phyloP scores from a whole-genome alignment of 2,797 vertebrate genomes.

The Lithobates sylvaticus region DNA sequence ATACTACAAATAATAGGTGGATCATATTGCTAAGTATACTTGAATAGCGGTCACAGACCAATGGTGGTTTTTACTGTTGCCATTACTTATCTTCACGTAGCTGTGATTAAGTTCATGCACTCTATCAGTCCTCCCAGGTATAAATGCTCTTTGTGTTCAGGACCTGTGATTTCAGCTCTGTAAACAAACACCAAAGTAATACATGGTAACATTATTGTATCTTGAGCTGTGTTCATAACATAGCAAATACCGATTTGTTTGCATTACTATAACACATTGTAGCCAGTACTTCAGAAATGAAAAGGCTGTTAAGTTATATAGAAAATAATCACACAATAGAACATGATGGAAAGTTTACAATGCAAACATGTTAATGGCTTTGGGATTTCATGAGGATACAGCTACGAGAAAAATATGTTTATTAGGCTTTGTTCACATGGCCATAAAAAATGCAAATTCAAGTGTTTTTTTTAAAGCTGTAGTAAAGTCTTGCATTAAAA shows the following conservation, averaged over 20 bases:
- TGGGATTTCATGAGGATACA: neutral
- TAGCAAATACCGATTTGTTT: conserved; percentile 25
- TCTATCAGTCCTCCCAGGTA: neutral
- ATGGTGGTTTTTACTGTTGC: neutral
- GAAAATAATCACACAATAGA: conserved; percentile 21
- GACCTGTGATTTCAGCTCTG: conserved; percentile 17
- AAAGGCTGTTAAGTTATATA: conserved; percentile 2
- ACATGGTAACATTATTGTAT: conserved; percentile 32
- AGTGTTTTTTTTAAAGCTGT: too few relatives aligned
- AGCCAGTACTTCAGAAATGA: conserved; percentile 13
- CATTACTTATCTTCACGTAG: neutral
- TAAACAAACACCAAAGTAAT: conserved; percentile 44
- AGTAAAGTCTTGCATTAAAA: too few relatives aligned
- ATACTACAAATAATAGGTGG: conserved; percentile 24
- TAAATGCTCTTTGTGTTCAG: neutral
- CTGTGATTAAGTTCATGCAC: neutral
- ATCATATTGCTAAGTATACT: conserved; percentile 19
- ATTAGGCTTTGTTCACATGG: neutral
- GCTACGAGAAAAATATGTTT: conserved; percentile 6
- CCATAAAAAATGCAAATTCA: too few relatives aligned
- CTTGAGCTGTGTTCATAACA: neutral
- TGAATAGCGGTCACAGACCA: conserved; percentile 33
- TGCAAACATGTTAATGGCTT: conserved; percentile 15
- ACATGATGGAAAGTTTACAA: conserved; percentile 14
- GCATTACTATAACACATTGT: conserved; percentile 19